These are phyloP conservation scores for Choristoneura fumiferana DNA, from an alignment of 1,140 invertebrate species.

Conservation along the genomic window DNA sequence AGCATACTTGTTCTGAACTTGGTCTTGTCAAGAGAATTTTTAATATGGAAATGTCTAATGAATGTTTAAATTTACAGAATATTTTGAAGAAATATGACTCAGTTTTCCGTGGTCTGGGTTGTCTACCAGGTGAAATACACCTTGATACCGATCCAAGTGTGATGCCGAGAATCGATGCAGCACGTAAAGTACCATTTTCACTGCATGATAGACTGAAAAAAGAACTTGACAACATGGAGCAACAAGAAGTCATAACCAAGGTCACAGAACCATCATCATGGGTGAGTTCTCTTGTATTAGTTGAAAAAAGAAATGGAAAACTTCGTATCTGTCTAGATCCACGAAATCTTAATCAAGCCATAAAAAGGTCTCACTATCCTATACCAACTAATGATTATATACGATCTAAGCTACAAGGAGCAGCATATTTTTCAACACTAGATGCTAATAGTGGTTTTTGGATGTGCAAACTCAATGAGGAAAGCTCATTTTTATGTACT, in stretches of 20 bases:
- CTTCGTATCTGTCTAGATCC: conserved; percentile 41
- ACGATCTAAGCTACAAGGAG: conserved; percentile 25
- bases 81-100: too few species aligned
- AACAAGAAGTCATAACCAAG: conserved; percentile 31
- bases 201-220: conserved; percentile 21
- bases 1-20: too few species aligned
- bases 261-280: conserved; percentile 31
- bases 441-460: conserved; percentile 39
- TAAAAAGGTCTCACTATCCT: conserved; percentile 33
- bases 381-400: conserved; percentile 34
- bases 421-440: conserved; percentile 28
- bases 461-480: conserved; percentile 27
- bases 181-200: conserved; percentile 29
- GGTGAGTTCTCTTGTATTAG: conserved; percentile 37
- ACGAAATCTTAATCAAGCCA: conserved; percentile 32
- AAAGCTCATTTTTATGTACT: conserved; percentile 27
- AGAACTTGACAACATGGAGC: conserved; percentile 30
- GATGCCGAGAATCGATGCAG: conserved; percentile 24
- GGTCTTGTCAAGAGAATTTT: too few species aligned
- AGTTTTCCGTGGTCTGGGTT: too few species aligned
- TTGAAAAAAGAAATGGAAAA: conserved; percentile 32
- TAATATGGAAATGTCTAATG: too few species aligned
- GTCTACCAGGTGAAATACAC: too few species aligned
- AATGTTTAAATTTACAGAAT: too few species aligned
- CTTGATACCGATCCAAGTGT: too few species aligned